Conservation (phyloP, 2,797 vertebrate species). For the Gouania willdenowi region DNA sequence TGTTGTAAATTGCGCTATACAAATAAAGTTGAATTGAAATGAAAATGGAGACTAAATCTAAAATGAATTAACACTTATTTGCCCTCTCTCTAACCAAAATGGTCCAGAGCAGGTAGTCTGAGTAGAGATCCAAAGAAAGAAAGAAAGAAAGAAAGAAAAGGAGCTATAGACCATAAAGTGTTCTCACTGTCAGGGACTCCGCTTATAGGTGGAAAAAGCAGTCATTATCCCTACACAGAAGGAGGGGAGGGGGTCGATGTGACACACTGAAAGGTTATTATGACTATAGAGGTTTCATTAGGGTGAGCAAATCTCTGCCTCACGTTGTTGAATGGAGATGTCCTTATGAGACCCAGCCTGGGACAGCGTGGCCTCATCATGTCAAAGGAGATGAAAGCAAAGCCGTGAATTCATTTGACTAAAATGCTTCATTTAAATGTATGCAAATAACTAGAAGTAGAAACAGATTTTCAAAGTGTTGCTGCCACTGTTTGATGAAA, state of each 20-base stretch:
- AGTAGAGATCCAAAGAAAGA: no score
- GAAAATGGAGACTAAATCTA: no score
- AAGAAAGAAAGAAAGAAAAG: constrained; percentile 8
- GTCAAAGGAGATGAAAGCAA: constrained; percentile 50
- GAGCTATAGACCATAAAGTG: no score
- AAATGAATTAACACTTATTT: no score
- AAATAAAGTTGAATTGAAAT: no score
- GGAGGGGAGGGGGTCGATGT: constrained; percentile 33
- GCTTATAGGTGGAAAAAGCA: constrained; percentile 58
- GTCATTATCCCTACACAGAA: constrained; percentile 59
- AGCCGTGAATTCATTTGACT: constrained; percentile 35
- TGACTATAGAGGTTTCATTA: constrained; percentile 66
- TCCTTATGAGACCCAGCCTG: constrained; percentile 38
- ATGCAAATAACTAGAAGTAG: constrained; percentile 51
- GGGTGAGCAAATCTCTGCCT: constrained; percentile 68
- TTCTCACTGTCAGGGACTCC: constrained; percentile 41
- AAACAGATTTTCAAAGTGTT: constrained; percentile 38
- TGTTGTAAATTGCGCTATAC: no score
- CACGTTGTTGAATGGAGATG: constrained; percentile 62
- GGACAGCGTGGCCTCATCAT: constrained; percentile 40
- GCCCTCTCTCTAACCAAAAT: no score
- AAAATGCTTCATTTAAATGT: constrained; percentile 45
- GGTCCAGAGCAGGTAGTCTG: no score
- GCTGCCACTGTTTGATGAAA: constrained; percentile 10
- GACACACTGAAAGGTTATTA: constrained; percentile 72